These are phyloP conservation scores for Trinorchestia longiramus DNA, from an alignment of 1,140 invertebrate species.

Conservation along the genomic window DNA sequence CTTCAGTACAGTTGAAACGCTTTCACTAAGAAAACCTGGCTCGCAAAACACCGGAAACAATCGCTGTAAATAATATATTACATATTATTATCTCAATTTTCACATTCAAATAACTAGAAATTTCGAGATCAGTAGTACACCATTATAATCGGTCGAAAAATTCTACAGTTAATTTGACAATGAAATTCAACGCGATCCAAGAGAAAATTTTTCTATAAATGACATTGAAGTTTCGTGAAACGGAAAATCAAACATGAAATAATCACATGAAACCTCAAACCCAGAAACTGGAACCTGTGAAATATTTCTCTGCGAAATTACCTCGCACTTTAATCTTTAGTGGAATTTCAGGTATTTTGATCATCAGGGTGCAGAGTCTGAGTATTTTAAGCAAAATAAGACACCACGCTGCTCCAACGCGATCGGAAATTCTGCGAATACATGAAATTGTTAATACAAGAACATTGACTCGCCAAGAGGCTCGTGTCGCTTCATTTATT, in stretches of 20 bases:
- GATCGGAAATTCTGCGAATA: background rate
- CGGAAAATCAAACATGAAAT: background rate
- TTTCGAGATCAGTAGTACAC: background rate
- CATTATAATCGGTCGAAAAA: no score
- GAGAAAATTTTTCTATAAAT: background rate
- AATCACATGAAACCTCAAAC: background rate
- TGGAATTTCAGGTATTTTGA: background rate
- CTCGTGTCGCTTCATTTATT: background rate
- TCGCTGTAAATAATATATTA: background rate
- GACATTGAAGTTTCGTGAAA: background rate
- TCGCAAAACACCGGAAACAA: background rate
- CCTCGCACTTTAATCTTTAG: background rate
- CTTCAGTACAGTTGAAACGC: background rate
- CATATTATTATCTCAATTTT: background rate
- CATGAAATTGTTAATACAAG: background rate
- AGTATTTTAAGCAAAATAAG: background rate
- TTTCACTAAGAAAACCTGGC: background rate
- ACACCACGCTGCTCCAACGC: background rate
- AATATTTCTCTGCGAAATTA: background rate
- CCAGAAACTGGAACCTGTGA: background rate
- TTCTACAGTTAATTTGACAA: no score
- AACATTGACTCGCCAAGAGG: background rate
- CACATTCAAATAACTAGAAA: background rate
- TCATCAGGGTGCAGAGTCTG: background rate
- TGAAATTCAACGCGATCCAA: background rate